These are phyloP conservation scores for Moxostoma hubbsi DNA, from an alignment of 2,797 vertebrate genomes.

Conservation along the genomic window DNA sequence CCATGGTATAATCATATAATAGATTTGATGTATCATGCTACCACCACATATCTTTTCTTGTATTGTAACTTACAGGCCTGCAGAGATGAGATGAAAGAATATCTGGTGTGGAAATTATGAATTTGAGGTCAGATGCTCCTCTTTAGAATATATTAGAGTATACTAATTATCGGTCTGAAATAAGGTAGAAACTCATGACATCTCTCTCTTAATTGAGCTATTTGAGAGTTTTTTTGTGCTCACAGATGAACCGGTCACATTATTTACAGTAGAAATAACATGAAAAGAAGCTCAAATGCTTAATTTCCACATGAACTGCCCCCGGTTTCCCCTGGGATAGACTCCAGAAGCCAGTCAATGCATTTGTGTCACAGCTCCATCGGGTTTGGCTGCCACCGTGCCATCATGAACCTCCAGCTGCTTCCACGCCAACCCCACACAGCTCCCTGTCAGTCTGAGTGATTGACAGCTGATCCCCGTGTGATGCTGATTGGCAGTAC, in stretches of 20 bases:
- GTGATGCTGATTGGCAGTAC: slow-evolving; percentile 70
- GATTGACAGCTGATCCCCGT: slow-evolving; percentile 58
- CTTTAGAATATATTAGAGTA: not conserved
- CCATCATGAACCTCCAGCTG: slow-evolving; percentile 53
- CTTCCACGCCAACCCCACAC: slow-evolving; percentile 52
- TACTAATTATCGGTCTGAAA: slow-evolving; percentile 14
- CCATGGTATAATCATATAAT: no score
- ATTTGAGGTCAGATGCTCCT: not conserved
- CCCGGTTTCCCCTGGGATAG: slow-evolving; percentile 55
- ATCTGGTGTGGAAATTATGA: slow-evolving; percentile 31
- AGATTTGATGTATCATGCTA: not conserved
- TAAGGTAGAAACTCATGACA: slow-evolving; percentile 17
- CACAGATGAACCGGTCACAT: slow-evolving; percentile 51
- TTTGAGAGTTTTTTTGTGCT: slow-evolving; percentile 23
- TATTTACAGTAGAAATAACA: slow-evolving; percentile 60
- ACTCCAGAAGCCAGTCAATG: slow-evolving; percentile 62
- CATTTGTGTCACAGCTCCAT: slow-evolving; percentile 50
- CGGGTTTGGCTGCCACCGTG: slow-evolving; percentile 44
- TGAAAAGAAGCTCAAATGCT: slow-evolving; percentile 47
- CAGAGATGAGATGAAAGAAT: slow-evolving; percentile 13
- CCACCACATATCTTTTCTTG: not conserved
- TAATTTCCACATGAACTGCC: slow-evolving; percentile 65
- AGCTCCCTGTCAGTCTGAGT: slow-evolving; percentile 56
- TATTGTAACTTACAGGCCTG: not conserved
- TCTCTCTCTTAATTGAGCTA: slow-evolving; percentile 29